phyloP scores from a whole-genome alignment of 2,888 invertebrate genomes.

The Tetranychus piercei region DNA sequence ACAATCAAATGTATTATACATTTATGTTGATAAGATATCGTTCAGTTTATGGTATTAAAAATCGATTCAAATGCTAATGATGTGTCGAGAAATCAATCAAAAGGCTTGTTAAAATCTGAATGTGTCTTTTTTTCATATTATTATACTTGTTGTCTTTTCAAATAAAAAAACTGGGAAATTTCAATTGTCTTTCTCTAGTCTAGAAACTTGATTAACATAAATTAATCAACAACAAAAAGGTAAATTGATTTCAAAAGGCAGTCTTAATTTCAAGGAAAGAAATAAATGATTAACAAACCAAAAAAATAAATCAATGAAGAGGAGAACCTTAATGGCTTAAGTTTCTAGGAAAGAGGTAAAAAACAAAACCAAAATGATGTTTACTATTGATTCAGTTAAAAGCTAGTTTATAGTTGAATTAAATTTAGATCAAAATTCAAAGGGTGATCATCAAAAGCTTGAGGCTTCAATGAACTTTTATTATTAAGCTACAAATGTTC shows the following conservation, averaged over 20 bases:
- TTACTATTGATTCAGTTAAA: background rate
- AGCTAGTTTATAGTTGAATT: no score
- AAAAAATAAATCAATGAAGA: background rate
- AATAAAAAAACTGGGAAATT: no score
- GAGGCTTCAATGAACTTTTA: no score
- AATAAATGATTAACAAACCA: background rate
- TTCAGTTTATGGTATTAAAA: background rate
- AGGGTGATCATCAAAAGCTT: no score
- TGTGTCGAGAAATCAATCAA: background rate
- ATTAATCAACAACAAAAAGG: no score
- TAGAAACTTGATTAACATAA: no score
- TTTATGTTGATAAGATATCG: background rate
- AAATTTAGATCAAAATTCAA: no score
- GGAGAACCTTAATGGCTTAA: background rate
- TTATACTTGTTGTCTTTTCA: no score
- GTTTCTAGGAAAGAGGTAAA: background rate
- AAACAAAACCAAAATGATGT: background rate
- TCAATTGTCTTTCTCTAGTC: no score
- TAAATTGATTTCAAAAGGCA: no score
- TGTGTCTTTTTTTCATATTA: background rate
- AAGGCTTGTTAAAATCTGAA: background rate
- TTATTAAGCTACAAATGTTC: no score
- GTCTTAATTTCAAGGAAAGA: background rate
- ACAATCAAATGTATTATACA: background rate
- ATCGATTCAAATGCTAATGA: background rate